These are phyloP conservation scores for Mimachlamys varia DNA, from an alignment of 2,888 invertebrate species.

Conservation along the genomic window DNA sequence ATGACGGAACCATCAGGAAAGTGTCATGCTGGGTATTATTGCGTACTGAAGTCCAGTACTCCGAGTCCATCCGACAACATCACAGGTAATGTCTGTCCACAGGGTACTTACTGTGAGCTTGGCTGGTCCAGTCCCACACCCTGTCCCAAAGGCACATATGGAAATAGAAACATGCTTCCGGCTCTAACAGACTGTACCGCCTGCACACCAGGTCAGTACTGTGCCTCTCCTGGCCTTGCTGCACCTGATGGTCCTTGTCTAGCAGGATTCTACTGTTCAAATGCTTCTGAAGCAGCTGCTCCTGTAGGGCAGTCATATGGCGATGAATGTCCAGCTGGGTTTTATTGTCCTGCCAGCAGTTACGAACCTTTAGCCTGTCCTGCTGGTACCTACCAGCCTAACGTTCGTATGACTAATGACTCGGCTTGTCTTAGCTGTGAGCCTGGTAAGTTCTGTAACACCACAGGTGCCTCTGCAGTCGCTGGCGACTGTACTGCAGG, in stretches of 20 bases:
- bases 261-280: slow-evolving; percentile 77
- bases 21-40: slow-evolving; percentile 77
- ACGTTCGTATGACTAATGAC: slow-evolving; percentile 63
- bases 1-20: slow-evolving; percentile 74
- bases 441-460: slow-evolving; percentile 76
- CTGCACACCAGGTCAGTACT: slow-evolving; percentile 78
- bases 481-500: slow-evolving; percentile 75
- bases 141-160: slow-evolving; percentile 78
- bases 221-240: slow-evolving; percentile 71
- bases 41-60: slow-evolving; percentile 69
- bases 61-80: slow-evolving; percentile 65
- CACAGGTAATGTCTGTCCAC: slow-evolving; percentile 73
- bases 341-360: slow-evolving; percentile 75
- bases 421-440: slow-evolving; percentile 74
- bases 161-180: slow-evolving; percentile 71
- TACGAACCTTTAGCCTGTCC: slow-evolving; percentile 73
- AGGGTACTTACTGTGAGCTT: slow-evolving; percentile 76
- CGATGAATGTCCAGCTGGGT: slow-evolving; percentile 77
- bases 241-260: slow-evolving; percentile 74
- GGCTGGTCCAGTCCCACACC: slow-evolving; percentile 68
- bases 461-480: slow-evolving; percentile 68
- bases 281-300: slow-evolving; percentile 74
- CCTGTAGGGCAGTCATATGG: slow-evolving; percentile 75
- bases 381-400: slow-evolving; percentile 77
- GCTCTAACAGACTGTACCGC: slow-evolving; percentile 74